A percentile compares a stretch with the other conserved stretches of the same genome.
Evolutionary conservation across 2,113 vertebrate species (phyloP).

Genomic region (Pyrgilauda ruficollis): DNA sequence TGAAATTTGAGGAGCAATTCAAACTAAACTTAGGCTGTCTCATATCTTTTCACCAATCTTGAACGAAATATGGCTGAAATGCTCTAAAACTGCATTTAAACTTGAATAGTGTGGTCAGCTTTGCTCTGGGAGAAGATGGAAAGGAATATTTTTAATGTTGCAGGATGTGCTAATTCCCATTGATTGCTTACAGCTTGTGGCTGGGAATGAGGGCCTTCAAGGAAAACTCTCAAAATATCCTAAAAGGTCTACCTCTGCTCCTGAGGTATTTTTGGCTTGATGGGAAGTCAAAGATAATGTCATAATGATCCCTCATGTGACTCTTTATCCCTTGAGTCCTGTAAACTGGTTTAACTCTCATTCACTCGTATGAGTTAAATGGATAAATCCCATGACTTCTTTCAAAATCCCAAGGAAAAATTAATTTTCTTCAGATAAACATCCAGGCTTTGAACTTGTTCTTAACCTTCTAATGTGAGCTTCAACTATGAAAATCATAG

Average conservation of each 20-base stretch:
- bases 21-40: background rate
- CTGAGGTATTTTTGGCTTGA: background rate
- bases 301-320: background rate
- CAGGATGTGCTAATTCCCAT: background rate
- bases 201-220: background rate
- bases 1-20: background rate
- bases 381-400: background rate
- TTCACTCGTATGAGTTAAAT: background rate
- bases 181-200: background rate
- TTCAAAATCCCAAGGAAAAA: background rate
- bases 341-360: background rate
- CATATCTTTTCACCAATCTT: background rate
- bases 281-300: background rate
- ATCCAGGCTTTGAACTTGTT: background rate
- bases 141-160: background rate
- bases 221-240: background rate
- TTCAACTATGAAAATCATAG: background rate
- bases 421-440: background rate
- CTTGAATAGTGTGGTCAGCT: background rate
- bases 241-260: background rate
- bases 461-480: background rate
- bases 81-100: background rate
- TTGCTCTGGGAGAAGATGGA: background rate
- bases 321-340: background rate
- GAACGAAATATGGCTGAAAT: background rate